phyloP scores from a whole-genome alignment of 2,113 vertebrate species.

The Acinonyx jubatus region DNA sequence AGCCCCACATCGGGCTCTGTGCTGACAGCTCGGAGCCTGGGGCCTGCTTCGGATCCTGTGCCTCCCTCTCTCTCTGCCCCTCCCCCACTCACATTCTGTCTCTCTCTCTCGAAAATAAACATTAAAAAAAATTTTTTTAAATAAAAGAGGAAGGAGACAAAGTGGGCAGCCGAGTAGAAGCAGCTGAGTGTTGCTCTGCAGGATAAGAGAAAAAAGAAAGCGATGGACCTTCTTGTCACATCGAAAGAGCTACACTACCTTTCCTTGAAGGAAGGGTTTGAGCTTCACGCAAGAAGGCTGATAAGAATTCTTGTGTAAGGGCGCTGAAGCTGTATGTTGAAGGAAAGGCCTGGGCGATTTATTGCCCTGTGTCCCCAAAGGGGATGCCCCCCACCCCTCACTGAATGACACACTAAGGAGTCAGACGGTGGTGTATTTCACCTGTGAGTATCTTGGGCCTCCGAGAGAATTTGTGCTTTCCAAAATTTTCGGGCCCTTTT shows the following conservation, averaged over 20 bases:
- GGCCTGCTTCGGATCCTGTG: too few species aligned
- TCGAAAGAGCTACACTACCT: neutral
- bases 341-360: neutral
- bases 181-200: neutral
- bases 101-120: too few species aligned
- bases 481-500: neutral
- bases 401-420: neutral
- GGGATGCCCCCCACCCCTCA: neutral
- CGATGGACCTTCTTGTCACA: neutral
- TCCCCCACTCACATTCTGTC: too few species aligned
- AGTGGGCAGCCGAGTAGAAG: neutral
- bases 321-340: neutral
- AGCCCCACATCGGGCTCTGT: too few species aligned
- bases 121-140: too few species aligned
- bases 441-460: neutral
- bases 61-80: too few species aligned
- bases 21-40: too few species aligned
- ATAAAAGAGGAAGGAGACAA: neutral
- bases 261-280: neutral
- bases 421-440: neutral
- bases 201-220: neutral
- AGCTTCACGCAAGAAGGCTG: neutral
- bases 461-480: neutral
- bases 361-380: neutral
- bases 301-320: neutral